A percentile compares a stretch with the other conserved stretches of the same genome.
These are phyloP conservation scores for Campoletis sonorensis DNA, from an alignment of 1,140 invertebrate genomes.

Conservation along the genomic window DNA sequence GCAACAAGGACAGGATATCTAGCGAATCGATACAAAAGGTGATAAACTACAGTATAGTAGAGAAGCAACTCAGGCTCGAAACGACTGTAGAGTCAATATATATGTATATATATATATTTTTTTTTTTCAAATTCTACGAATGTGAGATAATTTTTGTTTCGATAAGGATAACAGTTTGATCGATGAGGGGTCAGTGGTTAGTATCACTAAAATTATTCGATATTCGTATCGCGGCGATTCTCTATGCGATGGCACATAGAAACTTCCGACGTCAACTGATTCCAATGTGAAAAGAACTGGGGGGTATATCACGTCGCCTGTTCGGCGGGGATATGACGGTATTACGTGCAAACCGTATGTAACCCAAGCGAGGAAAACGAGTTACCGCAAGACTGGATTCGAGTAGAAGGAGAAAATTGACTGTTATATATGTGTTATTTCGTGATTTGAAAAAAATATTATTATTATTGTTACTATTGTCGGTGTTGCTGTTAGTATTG, in stretches of 20 bases:
- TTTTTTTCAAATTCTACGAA: slow-evolving; percentile 3
- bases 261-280: not conserved
- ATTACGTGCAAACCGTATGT: not conserved
- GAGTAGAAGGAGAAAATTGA: not conserved
- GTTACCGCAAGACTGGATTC: not conserved
- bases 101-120: too few relatives aligned
- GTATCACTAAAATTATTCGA: not conserved
- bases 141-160: not conserved
- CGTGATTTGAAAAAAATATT: too few relatives aligned
- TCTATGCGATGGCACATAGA: not conserved
- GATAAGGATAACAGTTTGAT: not conserved
- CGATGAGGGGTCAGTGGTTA: not conserved
- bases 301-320: not conserved
- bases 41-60: not conserved
- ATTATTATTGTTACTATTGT: too few relatives aligned
- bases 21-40: not conserved
- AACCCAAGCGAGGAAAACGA: not conserved
- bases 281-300: not conserved
- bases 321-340: not conserved
- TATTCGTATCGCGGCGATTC: not conserved
- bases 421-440: not conserved
- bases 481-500: too few relatives aligned
- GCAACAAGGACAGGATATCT: not conserved
- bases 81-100: not conserved
- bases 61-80: not conserved